Conservation (phyloP, 2,888 invertebrate genomes). For the Perizoma flavofasciatum region DNA sequence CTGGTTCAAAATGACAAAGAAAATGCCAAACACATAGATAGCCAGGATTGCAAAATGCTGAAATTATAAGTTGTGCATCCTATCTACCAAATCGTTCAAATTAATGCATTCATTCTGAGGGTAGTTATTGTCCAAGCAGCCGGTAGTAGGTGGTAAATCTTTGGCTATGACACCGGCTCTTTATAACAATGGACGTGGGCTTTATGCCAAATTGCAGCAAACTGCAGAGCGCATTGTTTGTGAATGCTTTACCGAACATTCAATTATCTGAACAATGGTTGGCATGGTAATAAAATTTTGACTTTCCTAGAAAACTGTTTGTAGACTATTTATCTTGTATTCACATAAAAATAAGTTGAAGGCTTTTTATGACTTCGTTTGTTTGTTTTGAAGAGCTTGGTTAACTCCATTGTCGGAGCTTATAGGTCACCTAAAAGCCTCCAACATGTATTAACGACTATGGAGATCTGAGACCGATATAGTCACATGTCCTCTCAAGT, state of each 20-base stretch:
- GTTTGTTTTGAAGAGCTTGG: no score
- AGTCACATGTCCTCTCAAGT: no score
- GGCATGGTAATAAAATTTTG: not conserved
- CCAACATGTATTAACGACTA: no score
- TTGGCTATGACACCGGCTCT: conserved; percentile 42
- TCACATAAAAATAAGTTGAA: no score
- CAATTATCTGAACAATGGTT: conserved; percentile 40
- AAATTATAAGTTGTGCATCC: not conserved
- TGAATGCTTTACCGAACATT: conserved; percentile 51
- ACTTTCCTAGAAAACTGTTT: not conserved
- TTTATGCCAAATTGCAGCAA: conserved; percentile 66
- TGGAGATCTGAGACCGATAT: no score
- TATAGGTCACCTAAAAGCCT: no score
- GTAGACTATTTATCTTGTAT: not conserved
- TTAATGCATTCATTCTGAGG: conserved; percentile 10
- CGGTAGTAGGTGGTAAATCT: conserved; percentile 43
- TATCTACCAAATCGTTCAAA: not conserved
- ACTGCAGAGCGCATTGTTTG: conserved; percentile 50
- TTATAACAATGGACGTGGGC: conserved; percentile 58
- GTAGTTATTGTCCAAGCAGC: conserved; percentile 25
- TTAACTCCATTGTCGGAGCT: no score
- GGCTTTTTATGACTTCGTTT: no score
- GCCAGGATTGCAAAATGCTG: no score
- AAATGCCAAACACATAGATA: no score
- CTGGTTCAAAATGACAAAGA: no score